These are phyloP conservation scores for Ahaetulla prasina DNA, from an alignment of 2,113 vertebrate genomes.

Conservation along the genomic window DNA sequence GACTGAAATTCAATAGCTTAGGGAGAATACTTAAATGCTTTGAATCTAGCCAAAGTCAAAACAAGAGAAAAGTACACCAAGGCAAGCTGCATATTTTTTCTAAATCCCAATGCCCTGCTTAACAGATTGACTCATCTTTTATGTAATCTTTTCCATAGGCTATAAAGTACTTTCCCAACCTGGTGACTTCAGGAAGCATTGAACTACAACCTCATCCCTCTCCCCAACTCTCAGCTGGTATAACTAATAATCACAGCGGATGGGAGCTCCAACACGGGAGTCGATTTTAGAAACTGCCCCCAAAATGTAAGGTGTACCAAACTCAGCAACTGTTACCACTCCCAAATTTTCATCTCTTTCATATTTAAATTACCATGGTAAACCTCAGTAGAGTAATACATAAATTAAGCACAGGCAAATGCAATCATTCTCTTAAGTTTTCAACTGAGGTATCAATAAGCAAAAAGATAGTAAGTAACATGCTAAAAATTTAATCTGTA, in stretches of 20 bases:
- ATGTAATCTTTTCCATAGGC: no score
- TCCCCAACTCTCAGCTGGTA: no score
- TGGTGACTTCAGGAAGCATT: no score
- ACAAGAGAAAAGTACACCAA: slow-evolving; percentile 53
- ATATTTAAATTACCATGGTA: neutral
- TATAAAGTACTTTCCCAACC: no score
- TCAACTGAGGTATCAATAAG: neutral
- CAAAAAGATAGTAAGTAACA: slow-evolving; percentile 2
- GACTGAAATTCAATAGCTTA: neutral
- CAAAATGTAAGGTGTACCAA: no score
- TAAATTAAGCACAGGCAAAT: neutral
- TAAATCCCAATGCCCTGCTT: no score
- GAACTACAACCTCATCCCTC: no score
- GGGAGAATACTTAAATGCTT: slow-evolving; percentile 39
- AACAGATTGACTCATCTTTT: no score
- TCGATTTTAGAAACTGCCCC: no score
- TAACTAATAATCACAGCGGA: no score
- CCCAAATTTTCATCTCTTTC: slow-evolving; percentile 1
- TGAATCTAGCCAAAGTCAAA: slow-evolving; percentile 54
- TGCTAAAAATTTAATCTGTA: neutral
- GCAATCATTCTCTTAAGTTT: neutral
- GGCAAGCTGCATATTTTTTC: slow-evolving; percentile 61
- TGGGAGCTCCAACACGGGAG: no score
- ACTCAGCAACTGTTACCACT: neutral
- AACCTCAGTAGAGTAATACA: neutral